These are phyloP conservation scores for Globia sparganii DNA, from an alignment of 2,888 invertebrate species.

Conservation along the genomic window DNA sequence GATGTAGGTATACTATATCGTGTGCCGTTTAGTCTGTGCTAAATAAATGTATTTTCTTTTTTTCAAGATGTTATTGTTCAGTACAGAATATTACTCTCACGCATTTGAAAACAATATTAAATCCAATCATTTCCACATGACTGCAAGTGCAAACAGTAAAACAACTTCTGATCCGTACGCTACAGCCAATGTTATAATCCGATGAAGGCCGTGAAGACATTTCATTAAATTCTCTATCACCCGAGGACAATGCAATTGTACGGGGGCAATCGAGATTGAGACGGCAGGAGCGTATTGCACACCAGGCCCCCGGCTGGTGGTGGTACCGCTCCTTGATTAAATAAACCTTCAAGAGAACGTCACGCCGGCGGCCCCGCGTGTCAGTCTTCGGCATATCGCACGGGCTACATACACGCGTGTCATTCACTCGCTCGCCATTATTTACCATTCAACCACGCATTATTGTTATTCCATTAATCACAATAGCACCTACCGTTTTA, in stretches of 20 bases:
- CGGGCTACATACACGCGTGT: slow-evolving; percentile 72
- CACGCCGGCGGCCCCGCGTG: slow-evolving; percentile 81
- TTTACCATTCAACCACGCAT: slow-evolving; percentile 65
- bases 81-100: neutral
- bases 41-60: neutral
- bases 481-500: slow-evolving; percentile 43
- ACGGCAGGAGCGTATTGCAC: slow-evolving; percentile 82
- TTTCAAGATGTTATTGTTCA: neutral
- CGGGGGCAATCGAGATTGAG: slow-evolving; percentile 87
- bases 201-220: slow-evolving; percentile 83
- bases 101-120: slow-evolving; percentile 42
- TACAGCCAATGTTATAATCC: slow-evolving; percentile 74
- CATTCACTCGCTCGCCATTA: slow-evolving; percentile 71
- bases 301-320: slow-evolving; percentile 74
- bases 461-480: slow-evolving; percentile 57
- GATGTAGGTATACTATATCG: neutral
- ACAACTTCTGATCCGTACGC: slow-evolving; percentile 76
- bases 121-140: slow-evolving; percentile 58
- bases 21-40: neutral
- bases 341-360: slow-evolving; percentile 87
- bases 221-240: slow-evolving; percentile 87
- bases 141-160: slow-evolving; percentile 73
- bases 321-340: slow-evolving; percentile 87
- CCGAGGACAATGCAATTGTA: slow-evolving; percentile 86
- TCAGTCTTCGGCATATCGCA: slow-evolving; percentile 84